phyloP scores from a whole-genome alignment of 1,140 invertebrate genomes.

The Drosophila orena region DNA sequence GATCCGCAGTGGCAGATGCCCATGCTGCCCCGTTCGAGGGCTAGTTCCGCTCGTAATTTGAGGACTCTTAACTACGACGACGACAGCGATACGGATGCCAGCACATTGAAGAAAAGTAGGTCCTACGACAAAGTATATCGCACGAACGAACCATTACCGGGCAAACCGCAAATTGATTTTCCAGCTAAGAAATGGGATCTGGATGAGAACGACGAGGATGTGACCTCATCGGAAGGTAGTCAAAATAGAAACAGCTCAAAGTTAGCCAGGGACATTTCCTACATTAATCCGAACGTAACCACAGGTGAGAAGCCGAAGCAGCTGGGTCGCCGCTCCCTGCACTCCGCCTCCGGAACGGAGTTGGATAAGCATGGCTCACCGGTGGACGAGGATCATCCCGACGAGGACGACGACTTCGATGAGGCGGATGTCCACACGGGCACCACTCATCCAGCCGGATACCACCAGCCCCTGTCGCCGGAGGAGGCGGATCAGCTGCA shows the following conservation, averaged over 20 bases:
- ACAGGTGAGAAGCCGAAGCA: slow-evolving; percentile 85
- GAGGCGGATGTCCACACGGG: slow-evolving; percentile 65
- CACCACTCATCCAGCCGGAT: slow-evolving; percentile 65
- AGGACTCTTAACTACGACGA: slow-evolving; percentile 74
- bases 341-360: slow-evolving; percentile 82
- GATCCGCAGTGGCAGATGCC: slow-evolving; percentile 84
- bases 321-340: slow-evolving; percentile 85
- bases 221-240: slow-evolving; percentile 86
- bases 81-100: slow-evolving; percentile 81
- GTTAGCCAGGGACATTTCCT: slow-evolving; percentile 87
- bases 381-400: slow-evolving; percentile 50
- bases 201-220: slow-evolving; percentile 87
- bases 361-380: slow-evolving; percentile 74
- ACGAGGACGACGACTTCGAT: slow-evolving; percentile 76
- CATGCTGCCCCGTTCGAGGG: slow-evolving; percentile 85
- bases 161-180: slow-evolving; percentile 91
- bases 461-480: slow-evolving; percentile 75
- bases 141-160: slow-evolving; percentile 92
- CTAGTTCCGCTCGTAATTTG: slow-evolving; percentile 86
- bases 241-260: slow-evolving; percentile 86
- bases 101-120: slow-evolving; percentile 87
- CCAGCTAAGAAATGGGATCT: slow-evolving; percentile 92
- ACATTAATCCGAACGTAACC: slow-evolving; percentile 81
- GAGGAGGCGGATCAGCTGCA: slow-evolving; percentile 75
- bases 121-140: slow-evolving; percentile 92